Evolutionary conservation across 2,113 vertebrate species (phyloP).

Genomic region (Zosterops borbonicus): DNA sequence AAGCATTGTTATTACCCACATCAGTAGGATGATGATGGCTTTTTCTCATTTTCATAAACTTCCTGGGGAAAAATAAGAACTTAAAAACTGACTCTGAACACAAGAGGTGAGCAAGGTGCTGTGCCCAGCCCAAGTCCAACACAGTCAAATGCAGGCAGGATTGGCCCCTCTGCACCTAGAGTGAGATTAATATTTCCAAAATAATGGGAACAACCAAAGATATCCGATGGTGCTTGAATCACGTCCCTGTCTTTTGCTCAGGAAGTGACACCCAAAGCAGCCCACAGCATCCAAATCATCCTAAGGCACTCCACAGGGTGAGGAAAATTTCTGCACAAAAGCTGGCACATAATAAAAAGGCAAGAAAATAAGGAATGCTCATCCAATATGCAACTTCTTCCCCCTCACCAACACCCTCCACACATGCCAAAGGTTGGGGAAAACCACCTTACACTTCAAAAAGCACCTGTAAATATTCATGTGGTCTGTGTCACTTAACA

Average conservation of each 20-base stretch:
- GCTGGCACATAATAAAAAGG: neutral
- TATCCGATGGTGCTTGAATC: neutral
- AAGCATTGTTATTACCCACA: neutral
- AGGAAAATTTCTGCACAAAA: neutral
- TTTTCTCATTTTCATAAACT: neutral
- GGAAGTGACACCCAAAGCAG: neutral
- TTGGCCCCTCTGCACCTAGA: neutral
- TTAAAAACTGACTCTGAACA: fast-evolving
- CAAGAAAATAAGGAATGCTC: neutral
- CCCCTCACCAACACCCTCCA: neutral
- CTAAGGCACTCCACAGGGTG: neutral
- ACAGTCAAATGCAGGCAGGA: neutral
- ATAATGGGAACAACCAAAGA: neutral
- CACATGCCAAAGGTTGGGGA: neutral
- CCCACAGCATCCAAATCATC: neutral
- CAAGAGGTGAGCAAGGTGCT: neutral
- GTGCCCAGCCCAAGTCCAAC: neutral
- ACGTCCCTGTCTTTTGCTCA: neutral
- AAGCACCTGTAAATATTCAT: slow-evolving; percentile 9
- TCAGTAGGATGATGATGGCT: neutral
- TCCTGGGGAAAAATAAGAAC: neutral
- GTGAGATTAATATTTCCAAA: neutral
- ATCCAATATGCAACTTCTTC: neutral
- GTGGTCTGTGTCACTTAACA: neutral
- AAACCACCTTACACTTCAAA: neutral